Base-by-base conservation (phyloP, 1,140 invertebrate genomes). In the Apis cerana region DNA sequence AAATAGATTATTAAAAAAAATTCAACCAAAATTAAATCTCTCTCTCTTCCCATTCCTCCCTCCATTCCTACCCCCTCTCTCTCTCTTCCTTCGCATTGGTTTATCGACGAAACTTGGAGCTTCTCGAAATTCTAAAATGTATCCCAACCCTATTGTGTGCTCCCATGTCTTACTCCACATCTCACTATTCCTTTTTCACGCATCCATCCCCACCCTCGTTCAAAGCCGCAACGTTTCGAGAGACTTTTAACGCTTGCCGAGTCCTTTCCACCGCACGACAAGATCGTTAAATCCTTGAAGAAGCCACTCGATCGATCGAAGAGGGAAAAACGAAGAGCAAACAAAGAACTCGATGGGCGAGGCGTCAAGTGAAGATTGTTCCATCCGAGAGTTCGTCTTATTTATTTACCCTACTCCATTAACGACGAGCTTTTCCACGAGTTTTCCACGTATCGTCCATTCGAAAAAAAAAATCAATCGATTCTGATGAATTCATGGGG, bases 251-350 rank as follows among this genome's bases (percentile, higher is more conserved):
- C 58, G 43, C 58, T 75, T 50, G 12, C 23, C 33, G 19, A 0
- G 13, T 48, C 58, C 33, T 75, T 75, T 61, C 50, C 72, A 19
- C 9, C 19, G 0, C 19, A 0, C 33, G 52, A 9, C 56, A 13
- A 50, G 23, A 62, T 75, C 59, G 58, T 75, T 27, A 64, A 75
- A 64, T 75, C 74, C n/a, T 75, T 64, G n/a, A 27, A 75, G 74
- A 50, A 17, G 12, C 48, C n/a, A 13, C 11, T 33, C 21, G 50
- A 56, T 77, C 75, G 62, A 56, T 77, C 62, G 61, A 12, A 12
- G 33, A 5, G 27, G 62, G 27, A 21, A 67, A 33, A 27, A 21
- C 21, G 11, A n/a, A 15, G 33, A 13, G 33, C 33, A 78, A 69
- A 69, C 65, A 23, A 43, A 43, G 33, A 43, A 33, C n/a, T 75